These are phyloP conservation scores for Orestias chungarensis DNA, from an alignment of 2,797 vertebrate genomes.

Conservation along the genomic window DNA sequence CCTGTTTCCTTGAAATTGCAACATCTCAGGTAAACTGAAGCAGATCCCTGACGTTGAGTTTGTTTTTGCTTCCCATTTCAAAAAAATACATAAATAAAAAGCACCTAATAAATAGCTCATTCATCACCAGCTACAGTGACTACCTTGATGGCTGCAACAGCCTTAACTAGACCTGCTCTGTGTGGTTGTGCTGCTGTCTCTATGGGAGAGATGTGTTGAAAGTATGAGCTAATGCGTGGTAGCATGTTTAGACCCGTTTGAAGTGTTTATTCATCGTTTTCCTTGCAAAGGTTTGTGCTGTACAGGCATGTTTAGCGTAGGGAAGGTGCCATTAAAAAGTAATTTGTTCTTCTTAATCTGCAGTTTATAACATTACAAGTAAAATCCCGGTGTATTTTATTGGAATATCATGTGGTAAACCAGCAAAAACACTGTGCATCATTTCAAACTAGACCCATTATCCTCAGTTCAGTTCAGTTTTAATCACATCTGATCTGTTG, in stretches of 20 bases:
- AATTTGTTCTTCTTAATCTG: too few relatives aligned
- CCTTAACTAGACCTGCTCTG: conserved; percentile 45
- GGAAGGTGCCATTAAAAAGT: too few relatives aligned
- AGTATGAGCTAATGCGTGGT: conserved; percentile 5
- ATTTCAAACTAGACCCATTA: too few relatives aligned
- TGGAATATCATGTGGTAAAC: too few relatives aligned
- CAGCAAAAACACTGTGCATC: too few relatives aligned
- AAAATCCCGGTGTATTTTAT: too few relatives aligned
- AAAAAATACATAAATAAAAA: conserved; percentile 39
- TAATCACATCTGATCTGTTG: too few relatives aligned
- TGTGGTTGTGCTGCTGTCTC: conserved; percentile 2
- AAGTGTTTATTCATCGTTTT: background rate
- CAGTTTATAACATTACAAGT: too few relatives aligned
- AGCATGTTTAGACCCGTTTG: background rate
- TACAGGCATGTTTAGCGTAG: background rate
- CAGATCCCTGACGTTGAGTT: conserved; percentile 60
- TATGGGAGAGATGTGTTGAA: conserved; percentile 3
- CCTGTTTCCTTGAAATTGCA: conserved; percentile 15
- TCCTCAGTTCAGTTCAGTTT: too few relatives aligned
- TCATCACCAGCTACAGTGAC: conserved; percentile 63
- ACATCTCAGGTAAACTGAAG: conserved; percentile 33
- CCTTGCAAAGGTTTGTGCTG: background rate
- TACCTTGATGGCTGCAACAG: conserved; percentile 58
- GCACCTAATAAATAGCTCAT: conserved; percentile 63
- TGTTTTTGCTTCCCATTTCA: conserved; percentile 41